Base-by-base conservation (phyloP, 2,797 vertebrate species). In the Sebastiscus tertius region DNA sequence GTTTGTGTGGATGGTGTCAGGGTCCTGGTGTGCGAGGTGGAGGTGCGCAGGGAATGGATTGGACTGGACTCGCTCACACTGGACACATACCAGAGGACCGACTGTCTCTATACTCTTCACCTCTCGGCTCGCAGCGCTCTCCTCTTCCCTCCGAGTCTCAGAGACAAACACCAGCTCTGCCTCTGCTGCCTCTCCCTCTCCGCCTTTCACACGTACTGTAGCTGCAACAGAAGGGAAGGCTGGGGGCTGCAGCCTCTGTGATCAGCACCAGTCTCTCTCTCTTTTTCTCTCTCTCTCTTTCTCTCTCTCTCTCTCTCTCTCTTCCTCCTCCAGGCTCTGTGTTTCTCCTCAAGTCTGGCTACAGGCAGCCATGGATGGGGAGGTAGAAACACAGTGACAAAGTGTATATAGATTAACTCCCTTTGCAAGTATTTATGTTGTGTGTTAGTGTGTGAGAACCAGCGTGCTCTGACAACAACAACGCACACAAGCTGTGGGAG, bases 171-270 rank as follows among this genome's bases (percentile, higher is more conserved):
- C 76, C 88, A 91, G 91, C 89, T 89, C 90, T 91, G 84, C 83
- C 83, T 90, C 86, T 58, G 71, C 84, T 61, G 84, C 88, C 87
- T 89, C 84, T 85, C 90, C 79, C 85, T 84, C 82, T 79, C 89
- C 75, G 79, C 80, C 85, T 92, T 76, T 87, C 88, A 87, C 88
- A 89, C 84, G 79, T 66, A 87, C 86, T 92, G 86, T 84, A 92
- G 90, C 92, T 91, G 87, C 82, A 90, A 79, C 74, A 82, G 87
- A 90, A 34, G 86, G 76, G 80, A 85, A 90, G 90, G 90, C 87
- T 92, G 91, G 91, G 92, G 93, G 90, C 92, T 94, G 93, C 93
- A 93, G 92, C 86, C 83, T 92, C 88, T 92, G 73, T 82, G 77
- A 92, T 94, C 86, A 92, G 83, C 90, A 72, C 88, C 82, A 82